phyloP scores from a whole-genome alignment of 2,797 vertebrate species.

The Glyptemys insculpta region DNA sequence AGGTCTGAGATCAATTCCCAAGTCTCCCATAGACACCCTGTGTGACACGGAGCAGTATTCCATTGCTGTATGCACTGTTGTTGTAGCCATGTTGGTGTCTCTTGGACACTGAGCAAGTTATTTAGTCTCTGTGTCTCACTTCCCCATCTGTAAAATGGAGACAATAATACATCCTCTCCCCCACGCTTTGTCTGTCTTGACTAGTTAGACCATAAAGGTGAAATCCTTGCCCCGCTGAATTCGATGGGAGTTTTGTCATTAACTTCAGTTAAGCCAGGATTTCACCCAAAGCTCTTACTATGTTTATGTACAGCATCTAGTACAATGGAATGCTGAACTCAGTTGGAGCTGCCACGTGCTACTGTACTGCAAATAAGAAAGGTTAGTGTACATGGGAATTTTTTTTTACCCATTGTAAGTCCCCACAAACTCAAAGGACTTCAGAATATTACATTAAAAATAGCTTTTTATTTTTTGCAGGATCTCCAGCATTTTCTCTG shows the following conservation, averaged over 20 bases:
- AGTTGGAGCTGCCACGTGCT: conserved; percentile 70
- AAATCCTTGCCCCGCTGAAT: conserved; percentile 31
- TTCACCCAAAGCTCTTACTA: conserved; percentile 28
- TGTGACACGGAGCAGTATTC: background rate
- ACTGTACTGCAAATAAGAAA: conserved; percentile 55
- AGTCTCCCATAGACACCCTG: background rate
- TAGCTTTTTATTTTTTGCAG: conserved; percentile 50
- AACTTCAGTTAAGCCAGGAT: conserved; percentile 48
- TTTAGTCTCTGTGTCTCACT: background rate
- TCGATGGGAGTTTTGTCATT: conserved; percentile 68
- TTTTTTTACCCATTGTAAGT: conserved; percentile 36
- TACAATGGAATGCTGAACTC: conserved; percentile 68
- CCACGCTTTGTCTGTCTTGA: conserved; percentile 57
- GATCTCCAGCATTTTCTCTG: conserved; percentile 66
- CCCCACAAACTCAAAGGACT: conserved; percentile 29
- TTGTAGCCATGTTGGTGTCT: background rate
- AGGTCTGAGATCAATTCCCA: background rate
- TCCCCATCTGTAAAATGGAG: background rate
- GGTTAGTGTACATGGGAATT: conserved; percentile 44
- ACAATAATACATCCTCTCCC: background rate
- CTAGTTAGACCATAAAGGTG: conserved; percentile 57
- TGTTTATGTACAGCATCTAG: conserved; percentile 37
- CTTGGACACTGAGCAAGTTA: background rate
- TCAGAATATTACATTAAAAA: conserved; percentile 47
- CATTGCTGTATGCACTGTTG: background rate